Percentiles rank a stretch among this genome's conserved stretches.
These are phyloP conservation scores for Gopherus flavomarginatus DNA, from an alignment of 2,113 vertebrate species.

Conservation along the genomic window DNA sequence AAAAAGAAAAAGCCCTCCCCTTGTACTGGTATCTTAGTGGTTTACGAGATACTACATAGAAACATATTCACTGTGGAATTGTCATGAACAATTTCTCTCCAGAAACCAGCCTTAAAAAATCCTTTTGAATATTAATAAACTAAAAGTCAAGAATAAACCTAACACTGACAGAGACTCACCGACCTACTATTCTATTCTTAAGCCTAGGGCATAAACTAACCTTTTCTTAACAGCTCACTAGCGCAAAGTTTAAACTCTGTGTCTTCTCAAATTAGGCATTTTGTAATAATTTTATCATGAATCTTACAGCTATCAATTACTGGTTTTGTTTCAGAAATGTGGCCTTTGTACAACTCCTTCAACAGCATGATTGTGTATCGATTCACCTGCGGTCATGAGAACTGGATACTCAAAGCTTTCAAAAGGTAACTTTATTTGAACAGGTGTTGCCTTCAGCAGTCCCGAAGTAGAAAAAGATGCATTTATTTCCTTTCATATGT, in stretches of 20 bases:
- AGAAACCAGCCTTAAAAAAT: conserved; percentile 21
- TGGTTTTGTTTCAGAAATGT: neutral
- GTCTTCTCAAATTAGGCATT: conserved; percentile 20
- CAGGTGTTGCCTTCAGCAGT: neutral
- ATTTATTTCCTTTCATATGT: neutral
- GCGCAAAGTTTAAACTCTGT: conserved; percentile 14
- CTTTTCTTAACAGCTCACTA: conserved; percentile 45
- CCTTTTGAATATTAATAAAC: conserved; percentile 50
- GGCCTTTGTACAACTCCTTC: neutral
- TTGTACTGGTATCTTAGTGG: neutral
- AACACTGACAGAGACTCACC: conserved; percentile 2
- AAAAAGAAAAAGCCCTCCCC: neutral
- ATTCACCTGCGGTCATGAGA: neutral
- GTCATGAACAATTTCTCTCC: conserved; percentile 32
- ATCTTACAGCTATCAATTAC: conserved; percentile 19
- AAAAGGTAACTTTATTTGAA: neutral
- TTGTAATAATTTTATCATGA: neutral
- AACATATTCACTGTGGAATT: conserved; percentile 12
- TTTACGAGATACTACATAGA: conserved; percentile 22
- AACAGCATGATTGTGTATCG: neutral
- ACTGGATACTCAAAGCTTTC: neutral
- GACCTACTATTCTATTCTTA: conserved; percentile 19
- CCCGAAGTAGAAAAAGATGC: neutral
- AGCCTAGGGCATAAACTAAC: conserved; percentile 56
- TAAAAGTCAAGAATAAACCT: conserved; percentile 41